A percentile compares a stretch with the other conserved stretches of the same genome.
phyloP scores from a whole-genome alignment of 2,797 vertebrate genomes.

The Typhlichthys subterraneus region DNA sequence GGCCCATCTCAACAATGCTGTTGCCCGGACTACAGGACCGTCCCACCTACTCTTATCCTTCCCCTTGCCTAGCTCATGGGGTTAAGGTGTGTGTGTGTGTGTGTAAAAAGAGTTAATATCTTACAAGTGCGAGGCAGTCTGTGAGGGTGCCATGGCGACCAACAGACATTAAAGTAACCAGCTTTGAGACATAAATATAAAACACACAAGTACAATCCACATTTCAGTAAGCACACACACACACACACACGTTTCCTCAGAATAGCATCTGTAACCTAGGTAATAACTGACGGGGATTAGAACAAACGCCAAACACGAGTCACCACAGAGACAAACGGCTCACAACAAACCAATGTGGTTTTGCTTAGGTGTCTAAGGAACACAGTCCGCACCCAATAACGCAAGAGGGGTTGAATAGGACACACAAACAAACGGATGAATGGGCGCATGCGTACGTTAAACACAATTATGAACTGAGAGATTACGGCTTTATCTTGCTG shows the following conservation, averaged over 20 bases:
- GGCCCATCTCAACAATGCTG: slow-evolving; percentile 65
- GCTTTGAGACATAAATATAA: neutral
- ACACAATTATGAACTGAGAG: neutral
- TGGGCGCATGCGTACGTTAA: neutral
- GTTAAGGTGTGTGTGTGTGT: slow-evolving; percentile 9
- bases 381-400: too few relatives aligned
- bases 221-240: neutral
- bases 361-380: too few relatives aligned
- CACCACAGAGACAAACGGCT: slow-evolving; percentile 10
- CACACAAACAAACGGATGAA: slow-evolving; percentile 1
- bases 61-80: slow-evolving; percentile 37
- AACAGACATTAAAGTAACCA: neutral
- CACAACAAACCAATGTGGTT: neutral
- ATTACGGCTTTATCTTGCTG: slow-evolving; percentile 5
- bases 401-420: neutral
- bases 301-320: slow-evolving; percentile 6
- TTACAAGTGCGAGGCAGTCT: slow-evolving; percentile 38
- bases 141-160: slow-evolving; percentile 45
- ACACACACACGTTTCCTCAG: neutral
- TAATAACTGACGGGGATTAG: neutral
- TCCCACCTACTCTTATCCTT: slow-evolving; percentile 51
- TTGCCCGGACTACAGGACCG: slow-evolving; percentile 59
- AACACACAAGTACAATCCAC: neutral
- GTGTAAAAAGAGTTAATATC: slow-evolving; percentile 37
- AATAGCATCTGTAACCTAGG: neutral